These are phyloP conservation scores for Thymelicus lineola DNA, from an alignment of 2,888 invertebrate species.

Conservation along the genomic window DNA sequence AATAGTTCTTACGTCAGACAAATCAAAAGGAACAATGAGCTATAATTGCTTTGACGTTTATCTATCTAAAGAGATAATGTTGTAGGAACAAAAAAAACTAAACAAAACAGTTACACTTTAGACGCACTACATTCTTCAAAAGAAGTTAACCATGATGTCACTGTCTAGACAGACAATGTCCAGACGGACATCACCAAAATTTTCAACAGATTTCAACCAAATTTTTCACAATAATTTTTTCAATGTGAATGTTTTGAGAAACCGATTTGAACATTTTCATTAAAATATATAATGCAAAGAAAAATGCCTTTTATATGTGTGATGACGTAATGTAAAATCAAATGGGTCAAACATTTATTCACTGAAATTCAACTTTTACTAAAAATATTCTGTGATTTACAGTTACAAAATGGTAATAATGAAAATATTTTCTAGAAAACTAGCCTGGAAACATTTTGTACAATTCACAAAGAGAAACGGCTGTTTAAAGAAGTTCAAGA, in stretches of 20 bases:
- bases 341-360: neutral
- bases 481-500: no score
- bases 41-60: constrained; percentile 14
- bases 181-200: no score
- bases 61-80: neutral
- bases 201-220: no score
- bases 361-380: neutral
- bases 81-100: constrained; percentile 11
- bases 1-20: constrained; percentile 5
- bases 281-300: neutral
- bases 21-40: constrained; percentile 16
- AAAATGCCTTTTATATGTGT: neutral
- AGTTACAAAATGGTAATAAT: no score
- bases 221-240: no score
- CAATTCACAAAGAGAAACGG: no score
- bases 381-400: no score
- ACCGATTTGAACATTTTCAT: neutral
- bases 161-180: no score
- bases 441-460: no score
- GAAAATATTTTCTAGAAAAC: no score
- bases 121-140: neutral
- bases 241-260: neutral
- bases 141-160: no score
- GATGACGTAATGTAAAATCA: neutral
- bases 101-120: neutral